Conservation (phyloP, 2,113 vertebrate genomes). For the Nettapus auritus region DNA sequence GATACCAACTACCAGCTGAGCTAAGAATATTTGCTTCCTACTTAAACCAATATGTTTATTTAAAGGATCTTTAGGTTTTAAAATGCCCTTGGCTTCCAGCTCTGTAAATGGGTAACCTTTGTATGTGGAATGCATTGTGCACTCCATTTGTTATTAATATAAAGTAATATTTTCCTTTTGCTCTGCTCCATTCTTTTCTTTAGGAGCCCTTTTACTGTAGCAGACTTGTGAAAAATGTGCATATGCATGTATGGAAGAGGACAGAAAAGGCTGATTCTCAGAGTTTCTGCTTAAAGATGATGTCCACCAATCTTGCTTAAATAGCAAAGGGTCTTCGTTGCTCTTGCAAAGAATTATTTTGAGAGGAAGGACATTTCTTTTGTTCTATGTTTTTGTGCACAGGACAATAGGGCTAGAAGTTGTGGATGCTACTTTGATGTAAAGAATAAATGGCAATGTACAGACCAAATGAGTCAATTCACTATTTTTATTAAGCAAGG, state of each 20-base stretch:
- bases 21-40: constrained; percentile 66
- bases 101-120: constrained; percentile 37
- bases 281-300: constrained; percentile 6
- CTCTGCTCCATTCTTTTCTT: constrained; percentile 24
- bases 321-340: constrained; percentile 36
- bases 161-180: constrained; percentile 57
- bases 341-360: not conserved
- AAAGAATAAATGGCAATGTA: constrained; percentile 29
- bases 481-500: not conserved
- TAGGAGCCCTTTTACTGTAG: not conserved
- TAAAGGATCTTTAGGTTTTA: constrained; percentile 62
- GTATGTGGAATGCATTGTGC: constrained; percentile 21
- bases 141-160: constrained; percentile 47
- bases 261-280: constrained; percentile 28
- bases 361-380: constrained; percentile 43
- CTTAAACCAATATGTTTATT: constrained; percentile 65
- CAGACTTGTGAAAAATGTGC: not conserved
- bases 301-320: constrained; percentile 38
- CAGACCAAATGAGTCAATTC: constrained; percentile 28
- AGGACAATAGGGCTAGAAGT: constrained; percentile 39
- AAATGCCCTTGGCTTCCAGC: constrained; percentile 41
- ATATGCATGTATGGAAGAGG: not conserved
- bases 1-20: constrained; percentile 71
- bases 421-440: constrained; percentile 21
- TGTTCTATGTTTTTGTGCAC: constrained; percentile 42